Percentiles rank a stretch among this genome's conserved stretches.
These are phyloP conservation scores for Euura lappo DNA, from an alignment of 1,140 invertebrate genomes.

Conservation along the genomic window DNA sequence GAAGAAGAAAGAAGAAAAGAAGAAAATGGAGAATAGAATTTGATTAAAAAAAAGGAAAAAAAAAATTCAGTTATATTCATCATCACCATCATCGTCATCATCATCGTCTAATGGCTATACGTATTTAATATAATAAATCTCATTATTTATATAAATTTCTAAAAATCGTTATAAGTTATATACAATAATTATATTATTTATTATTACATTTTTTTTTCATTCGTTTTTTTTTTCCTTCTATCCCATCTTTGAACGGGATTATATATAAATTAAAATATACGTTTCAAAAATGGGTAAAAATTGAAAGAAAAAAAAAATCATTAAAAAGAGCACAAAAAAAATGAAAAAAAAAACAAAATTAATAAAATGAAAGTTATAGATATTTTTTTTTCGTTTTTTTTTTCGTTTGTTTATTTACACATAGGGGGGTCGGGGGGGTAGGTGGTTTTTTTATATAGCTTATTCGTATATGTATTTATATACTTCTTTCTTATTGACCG, in stretches of 20 bases:
- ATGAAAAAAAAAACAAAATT: too few species aligned
- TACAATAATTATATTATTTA: conserved; percentile 59
- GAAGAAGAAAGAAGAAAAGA: conserved; percentile 42
- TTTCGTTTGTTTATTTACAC: too few species aligned
- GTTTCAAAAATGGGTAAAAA: too few species aligned
- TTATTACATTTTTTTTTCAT: neutral
- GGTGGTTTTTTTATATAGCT: too few species aligned
- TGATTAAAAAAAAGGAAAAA: neutral
- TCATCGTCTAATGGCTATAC: conserved; percentile 41
- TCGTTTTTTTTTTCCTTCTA: neutral
- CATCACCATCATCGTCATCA: neutral
- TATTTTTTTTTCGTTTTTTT: too few species aligned
- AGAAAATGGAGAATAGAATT: conserved; percentile 15
- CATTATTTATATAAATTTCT: conserved; percentile 58
- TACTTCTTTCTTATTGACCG: neutral
- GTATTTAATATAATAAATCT: conserved; percentile 61
- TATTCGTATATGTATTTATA: too few species aligned
- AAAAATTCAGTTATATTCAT: neutral
- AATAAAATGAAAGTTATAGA: too few species aligned
- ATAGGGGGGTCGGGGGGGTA: too few species aligned
- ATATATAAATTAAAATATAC: too few species aligned
- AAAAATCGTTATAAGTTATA: conserved; percentile 62
- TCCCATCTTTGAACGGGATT: too few species aligned
- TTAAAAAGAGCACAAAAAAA: too few species aligned
- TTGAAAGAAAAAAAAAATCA: too few species aligned